phyloP scores from a whole-genome alignment of 2,888 invertebrate genomes.

The Agrilus cyanescens region DNA sequence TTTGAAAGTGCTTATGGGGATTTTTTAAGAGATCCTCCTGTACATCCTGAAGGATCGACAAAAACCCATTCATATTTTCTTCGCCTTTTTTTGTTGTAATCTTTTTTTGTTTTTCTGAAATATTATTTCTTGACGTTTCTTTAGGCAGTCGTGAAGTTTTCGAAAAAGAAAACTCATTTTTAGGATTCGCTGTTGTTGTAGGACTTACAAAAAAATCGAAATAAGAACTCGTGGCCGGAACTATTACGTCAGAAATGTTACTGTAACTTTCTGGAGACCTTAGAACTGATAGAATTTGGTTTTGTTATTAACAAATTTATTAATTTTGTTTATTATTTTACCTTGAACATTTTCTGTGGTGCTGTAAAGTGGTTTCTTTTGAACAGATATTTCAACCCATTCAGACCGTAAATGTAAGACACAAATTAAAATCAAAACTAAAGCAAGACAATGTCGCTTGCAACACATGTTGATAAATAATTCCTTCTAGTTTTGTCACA shows the following conservation, averaged over 20 bases:
- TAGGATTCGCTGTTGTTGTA: no score
- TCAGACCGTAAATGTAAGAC: slow-evolving; percentile 15
- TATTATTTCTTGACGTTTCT: not conserved
- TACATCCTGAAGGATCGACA: slow-evolving; percentile 23
- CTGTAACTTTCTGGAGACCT: no score
- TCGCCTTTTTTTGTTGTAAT: slow-evolving; percentile 6
- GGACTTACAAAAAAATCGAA: no score
- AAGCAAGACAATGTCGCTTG: slow-evolving; percentile 6
- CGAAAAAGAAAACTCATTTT: not conserved
- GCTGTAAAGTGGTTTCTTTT: slow-evolving; percentile 7
- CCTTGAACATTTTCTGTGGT: not conserved
- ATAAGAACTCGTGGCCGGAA: no score
- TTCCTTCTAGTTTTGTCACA: no score
- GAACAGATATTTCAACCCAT: slow-evolving; percentile 22
- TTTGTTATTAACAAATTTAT: not conserved
- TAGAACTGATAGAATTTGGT: no score
- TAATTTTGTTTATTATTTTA: not conserved
- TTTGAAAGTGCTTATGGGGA: slow-evolving; percentile 32
- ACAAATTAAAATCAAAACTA: slow-evolving; percentile 9
- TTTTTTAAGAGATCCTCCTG: slow-evolving; percentile 29
- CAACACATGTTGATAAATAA: not conserved
- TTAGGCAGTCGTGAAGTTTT: not conserved
- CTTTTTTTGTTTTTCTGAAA: slow-evolving; percentile 1
- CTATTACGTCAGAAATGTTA: no score
- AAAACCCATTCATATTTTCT: slow-evolving; percentile 14